A percentile compares a stretch with the other conserved stretches of the same genome.
phyloP scores from a whole-genome alignment of 2,888 invertebrate genomes.

The Tromatobia lineatoria region DNA sequence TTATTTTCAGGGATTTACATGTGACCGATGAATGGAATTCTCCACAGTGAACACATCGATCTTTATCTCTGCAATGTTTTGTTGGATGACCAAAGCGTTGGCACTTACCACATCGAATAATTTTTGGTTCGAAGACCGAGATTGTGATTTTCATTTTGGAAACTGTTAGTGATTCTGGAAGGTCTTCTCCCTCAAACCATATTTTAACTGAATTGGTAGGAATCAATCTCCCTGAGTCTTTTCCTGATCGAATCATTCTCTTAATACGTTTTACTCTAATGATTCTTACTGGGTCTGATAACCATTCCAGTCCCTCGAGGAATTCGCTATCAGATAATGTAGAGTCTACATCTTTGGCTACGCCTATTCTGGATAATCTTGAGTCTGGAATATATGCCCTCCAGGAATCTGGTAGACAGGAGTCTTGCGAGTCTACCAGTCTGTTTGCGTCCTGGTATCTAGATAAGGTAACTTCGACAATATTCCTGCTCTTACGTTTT shows the following conservation, averaged over 20 bases:
- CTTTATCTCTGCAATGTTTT: too few species aligned
- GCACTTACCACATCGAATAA: too few species aligned
- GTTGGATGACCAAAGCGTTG: too few species aligned
- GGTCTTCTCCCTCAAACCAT: neutral
- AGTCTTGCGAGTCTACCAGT: neutral
- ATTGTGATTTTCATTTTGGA: too few species aligned
- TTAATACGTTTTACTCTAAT: neutral
- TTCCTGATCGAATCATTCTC: neutral
- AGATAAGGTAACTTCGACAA: neutral
- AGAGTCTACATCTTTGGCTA: neutral
- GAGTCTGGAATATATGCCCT: constrained; percentile 24
- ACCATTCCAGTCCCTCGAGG: neutral
- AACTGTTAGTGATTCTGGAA: too few species aligned
- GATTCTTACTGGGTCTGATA: neutral
- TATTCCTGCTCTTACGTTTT: constrained; percentile 14
- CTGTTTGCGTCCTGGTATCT: neutral
- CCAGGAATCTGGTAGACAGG: neutral
- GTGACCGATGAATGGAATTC: too few species aligned
- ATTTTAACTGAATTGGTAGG: neutral
- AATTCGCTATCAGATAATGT: constrained; percentile 7
- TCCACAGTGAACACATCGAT: too few species aligned
- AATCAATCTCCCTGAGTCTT: neutral
- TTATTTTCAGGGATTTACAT: too few species aligned
- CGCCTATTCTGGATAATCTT: neutral
- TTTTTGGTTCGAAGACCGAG: too few species aligned